These are phyloP conservation scores for Ptiloglossa arizonensis DNA, from an alignment of 1,140 invertebrate genomes.

Conservation along the genomic window DNA sequence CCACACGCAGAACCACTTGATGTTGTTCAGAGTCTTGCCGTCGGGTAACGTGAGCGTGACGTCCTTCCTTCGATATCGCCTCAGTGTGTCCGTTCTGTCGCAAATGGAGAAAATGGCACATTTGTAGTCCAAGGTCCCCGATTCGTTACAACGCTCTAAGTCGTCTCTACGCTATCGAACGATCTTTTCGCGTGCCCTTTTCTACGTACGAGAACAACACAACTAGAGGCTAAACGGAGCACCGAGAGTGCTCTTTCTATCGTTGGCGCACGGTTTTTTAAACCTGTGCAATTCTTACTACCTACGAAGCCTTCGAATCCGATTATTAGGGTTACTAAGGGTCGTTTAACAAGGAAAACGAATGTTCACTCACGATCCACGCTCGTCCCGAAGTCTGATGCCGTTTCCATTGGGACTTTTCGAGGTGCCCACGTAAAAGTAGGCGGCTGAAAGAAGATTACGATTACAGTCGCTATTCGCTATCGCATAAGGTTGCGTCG, in stretches of 20 bases:
- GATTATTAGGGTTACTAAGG: no score
- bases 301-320: no score
- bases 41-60: constrained; percentile 93
- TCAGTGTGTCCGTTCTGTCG: constrained; percentile 85
- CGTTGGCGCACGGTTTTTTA: no score
- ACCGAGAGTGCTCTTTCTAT: no score
- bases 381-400: constrained; percentile 90
- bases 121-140: no score
- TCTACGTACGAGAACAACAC: neutral
- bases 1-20: constrained; percentile 94
- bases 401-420: constrained; percentile 86
- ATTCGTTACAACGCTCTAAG: no score
- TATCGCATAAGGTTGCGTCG: no score
- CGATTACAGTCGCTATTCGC: neutral
- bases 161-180: neutral
- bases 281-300: no score
- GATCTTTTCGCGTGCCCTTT: neutral
- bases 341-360: no score
- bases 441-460: constrained; percentile 87
- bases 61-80: constrained; percentile 89
- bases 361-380: constrained; percentile 83
- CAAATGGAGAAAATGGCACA: neutral
- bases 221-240: no score
- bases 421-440: constrained; percentile 91
- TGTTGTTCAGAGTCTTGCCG: constrained; percentile 90